phyloP scores from a whole-genome alignment of 1,140 invertebrate species.

The Drosophila tristis region DNA sequence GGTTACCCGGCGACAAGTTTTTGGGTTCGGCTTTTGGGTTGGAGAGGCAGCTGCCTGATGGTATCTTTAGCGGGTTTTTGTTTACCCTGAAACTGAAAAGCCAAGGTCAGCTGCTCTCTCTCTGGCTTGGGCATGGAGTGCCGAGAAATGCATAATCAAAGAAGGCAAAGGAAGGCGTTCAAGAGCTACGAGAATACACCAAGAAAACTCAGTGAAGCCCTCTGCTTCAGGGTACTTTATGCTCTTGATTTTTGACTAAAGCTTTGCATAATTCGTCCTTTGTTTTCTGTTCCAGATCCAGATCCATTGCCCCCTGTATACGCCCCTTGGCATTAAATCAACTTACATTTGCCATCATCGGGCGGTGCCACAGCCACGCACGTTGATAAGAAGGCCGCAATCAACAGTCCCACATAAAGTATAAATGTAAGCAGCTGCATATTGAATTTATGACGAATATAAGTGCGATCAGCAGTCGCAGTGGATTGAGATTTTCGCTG shows the following conservation, averaged over 20 bases:
- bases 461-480: too few species aligned
- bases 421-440: constrained; percentile 52
- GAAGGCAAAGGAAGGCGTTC: too few species aligned
- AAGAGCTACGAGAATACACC: too few species aligned
- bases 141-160: too few species aligned
- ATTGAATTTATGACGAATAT: background rate
- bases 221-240: too few species aligned
- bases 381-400: constrained; percentile 56
- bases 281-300: constrained; percentile 5
- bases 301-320: background rate
- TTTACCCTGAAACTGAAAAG: constrained; percentile 18
- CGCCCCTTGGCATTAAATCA: constrained; percentile 9
- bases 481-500: too few species aligned
- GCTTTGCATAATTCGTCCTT: background rate
- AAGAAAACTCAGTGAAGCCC: too few species aligned
- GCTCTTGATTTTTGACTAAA: constrained; percentile 1
- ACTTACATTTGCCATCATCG: constrained; percentile 83
- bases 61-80: constrained; percentile 57
- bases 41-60: constrained; percentile 9
- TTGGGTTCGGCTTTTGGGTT: constrained; percentile 20
- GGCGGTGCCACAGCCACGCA: constrained; percentile 44
- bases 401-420: constrained; percentile 25
- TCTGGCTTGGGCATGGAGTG: constrained; percentile 11
- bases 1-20: constrained; percentile 62
- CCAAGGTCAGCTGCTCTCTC: constrained; percentile 38